Evolutionary conservation across 2,113 vertebrate species (phyloP).

Genomic region (Parotia lawesii): DNA sequence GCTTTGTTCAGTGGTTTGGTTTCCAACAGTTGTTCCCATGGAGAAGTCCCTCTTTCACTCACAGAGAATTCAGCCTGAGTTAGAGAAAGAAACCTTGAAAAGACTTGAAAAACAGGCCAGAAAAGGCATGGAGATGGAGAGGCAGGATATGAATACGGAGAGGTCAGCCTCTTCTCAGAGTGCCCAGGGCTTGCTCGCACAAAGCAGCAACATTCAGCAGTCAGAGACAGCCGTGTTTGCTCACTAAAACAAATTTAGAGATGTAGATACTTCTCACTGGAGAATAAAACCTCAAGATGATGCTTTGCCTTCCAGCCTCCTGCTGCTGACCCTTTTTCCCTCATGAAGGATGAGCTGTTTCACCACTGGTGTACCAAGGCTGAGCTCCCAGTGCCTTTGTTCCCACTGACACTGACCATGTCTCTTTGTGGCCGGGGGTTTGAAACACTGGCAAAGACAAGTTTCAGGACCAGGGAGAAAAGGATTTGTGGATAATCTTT

Average conservation of each 20-base stretch:
- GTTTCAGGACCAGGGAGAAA: neutral
- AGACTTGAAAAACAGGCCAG: constrained; percentile 17
- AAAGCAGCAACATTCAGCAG: neutral
- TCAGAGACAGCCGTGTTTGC: neutral
- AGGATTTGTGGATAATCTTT: neutral
- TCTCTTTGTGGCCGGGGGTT: neutral
- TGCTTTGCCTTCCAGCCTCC: neutral
- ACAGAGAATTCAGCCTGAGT: constrained; percentile 34
- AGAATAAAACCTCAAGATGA: neutral
- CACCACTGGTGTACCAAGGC: neutral
- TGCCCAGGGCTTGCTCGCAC: neutral
- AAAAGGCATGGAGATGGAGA: neutral
- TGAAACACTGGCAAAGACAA: neutral
- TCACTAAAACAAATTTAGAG: neutral
- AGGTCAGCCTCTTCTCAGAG: constrained; percentile 31
- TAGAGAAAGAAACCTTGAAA: constrained; percentile 20
- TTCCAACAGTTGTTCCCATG: constrained; percentile 69
- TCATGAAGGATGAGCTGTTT: neutral
- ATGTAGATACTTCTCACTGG: neutral
- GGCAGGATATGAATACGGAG: neutral
- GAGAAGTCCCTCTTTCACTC: constrained; percentile 56
- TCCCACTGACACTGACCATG: rapidly evolving
- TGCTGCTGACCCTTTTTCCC: neutral
- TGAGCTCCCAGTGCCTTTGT: neutral
- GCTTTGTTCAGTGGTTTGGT: constrained; percentile 59